Evolutionary conservation across 2,113 vertebrate genomes (phyloP).

Genomic region (Halichoerus grypus): DNA sequence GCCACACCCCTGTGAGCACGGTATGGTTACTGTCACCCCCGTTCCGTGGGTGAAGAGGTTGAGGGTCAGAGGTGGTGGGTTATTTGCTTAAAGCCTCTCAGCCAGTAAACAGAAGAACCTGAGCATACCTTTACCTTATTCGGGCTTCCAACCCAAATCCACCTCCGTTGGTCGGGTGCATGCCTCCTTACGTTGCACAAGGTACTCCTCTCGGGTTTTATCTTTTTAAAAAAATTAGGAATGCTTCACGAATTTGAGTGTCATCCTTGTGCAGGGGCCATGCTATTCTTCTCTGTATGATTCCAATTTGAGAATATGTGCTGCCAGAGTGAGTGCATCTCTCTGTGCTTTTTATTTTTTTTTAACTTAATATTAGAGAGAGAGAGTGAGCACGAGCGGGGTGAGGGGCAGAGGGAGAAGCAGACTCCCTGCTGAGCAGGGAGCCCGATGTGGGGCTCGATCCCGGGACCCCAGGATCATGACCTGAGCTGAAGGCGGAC

Average conservation of each 20-base stretch:
- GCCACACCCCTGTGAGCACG: neutral
- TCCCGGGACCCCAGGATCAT: neutral
- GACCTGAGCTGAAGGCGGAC: neutral
- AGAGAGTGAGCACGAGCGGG: neutral
- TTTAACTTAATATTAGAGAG: neutral
- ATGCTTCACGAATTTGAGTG: neutral
- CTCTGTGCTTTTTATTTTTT: neutral
- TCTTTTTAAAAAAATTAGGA: neutral
- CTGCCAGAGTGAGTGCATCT: neutral
- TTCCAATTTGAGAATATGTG: neutral
- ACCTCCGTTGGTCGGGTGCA: accelerated
- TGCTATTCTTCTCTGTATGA: neutral
- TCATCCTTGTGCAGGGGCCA: neutral
- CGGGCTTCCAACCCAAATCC: neutral
- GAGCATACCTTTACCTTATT: neutral
- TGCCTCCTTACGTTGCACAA: neutral
- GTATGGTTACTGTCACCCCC: neutral
- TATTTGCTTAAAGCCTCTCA: neutral
- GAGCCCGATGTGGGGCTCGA: accelerated
- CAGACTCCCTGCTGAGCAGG: no score
- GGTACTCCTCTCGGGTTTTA: neutral
- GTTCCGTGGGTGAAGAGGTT: neutral
- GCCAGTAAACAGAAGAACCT: neutral
- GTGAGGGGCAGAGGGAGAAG: neutral
- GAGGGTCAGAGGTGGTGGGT: neutral